Evolutionary conservation across 92 coral and sea anemone species (phyloP), one percentile per base, ranked within the genome.

Genomic region (Zoanthus sansibaricus): DNA sequence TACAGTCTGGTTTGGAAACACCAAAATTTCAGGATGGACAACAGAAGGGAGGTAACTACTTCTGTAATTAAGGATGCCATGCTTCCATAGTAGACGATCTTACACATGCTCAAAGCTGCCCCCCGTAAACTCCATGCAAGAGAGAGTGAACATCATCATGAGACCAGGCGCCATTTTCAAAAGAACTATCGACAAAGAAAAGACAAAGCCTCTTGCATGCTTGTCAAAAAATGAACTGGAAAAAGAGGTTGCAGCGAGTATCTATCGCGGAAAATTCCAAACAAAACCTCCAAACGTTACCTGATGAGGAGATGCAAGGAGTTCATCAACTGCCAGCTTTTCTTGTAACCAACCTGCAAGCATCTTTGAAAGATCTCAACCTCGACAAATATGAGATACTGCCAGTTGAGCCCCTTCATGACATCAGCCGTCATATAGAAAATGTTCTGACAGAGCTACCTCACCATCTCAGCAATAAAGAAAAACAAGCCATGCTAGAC

Each of bases 21-120:
- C 25, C 25, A 25, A 1, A 62, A n/a, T 62, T 62, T 62, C 31
- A 62, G 32, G 69, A 62, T 62, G 69, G 69, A 7, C 90, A 90
- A 32, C 92, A 90, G 88, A 90, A 90, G 77, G 90, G 92, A 59
- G 90, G 92, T 0, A 82, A 78, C 71, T 90, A 69, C 44, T 90
- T 70, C 25, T 90, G 92, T 73, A 73, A 59, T 71, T 91, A 91
- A 82, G 93, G 88, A 16, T 74, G 87, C 37, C 91, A 82, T 87
- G 82, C 83, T 21, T 83, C 59, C 67, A 88, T 67, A 58, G 77
- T 64, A 0, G n/a, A 91, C 76, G 93, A 91, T 55, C 42, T 83
- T 42, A 91, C 88, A 51, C 93, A 91, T 91, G 91, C 56, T 31
- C 72, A 87, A 33, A 82, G 78, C 80, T 87, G 88, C 52, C 75